phyloP scores from a whole-genome alignment of 2,113 vertebrate species.

The Peucedramus taeniatus region DNA sequence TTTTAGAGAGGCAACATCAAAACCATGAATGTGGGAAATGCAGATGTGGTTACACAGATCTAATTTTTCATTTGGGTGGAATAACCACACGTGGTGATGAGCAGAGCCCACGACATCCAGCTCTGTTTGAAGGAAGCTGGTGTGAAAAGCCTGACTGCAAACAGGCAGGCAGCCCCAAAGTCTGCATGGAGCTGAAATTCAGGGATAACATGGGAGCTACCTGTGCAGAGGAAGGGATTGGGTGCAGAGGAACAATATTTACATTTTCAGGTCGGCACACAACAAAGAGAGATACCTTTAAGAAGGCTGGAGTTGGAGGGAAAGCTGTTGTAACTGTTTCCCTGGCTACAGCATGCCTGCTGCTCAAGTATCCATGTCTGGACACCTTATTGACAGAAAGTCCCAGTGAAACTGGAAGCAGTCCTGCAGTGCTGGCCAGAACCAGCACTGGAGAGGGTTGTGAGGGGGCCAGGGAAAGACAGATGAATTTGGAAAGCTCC shows the following conservation, averaged over 20 bases:
- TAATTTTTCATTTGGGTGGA: neutral
- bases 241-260: neutral
- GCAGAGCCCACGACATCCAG: neutral
- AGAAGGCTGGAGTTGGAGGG: neutral
- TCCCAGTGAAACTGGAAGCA: conserved; percentile 46
- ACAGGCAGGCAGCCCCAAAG: neutral
- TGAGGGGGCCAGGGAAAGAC: neutral
- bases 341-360: conserved; percentile 42
- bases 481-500: neutral
- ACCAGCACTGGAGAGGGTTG: neutral
- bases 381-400: conserved; percentile 56
- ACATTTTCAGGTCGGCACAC: conserved; percentile 7
- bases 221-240: neutral
- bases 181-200: neutral
- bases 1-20: neutral
- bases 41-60: neutral
- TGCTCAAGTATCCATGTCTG: conserved; percentile 7
- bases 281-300: neutral
- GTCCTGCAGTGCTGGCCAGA: neutral
- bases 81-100: neutral
- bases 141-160: neutral
- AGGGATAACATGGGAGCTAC: neutral
- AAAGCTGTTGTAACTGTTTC: conserved; percentile 50
- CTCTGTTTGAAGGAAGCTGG: neutral
- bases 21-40: neutral